Evolutionary conservation across 2,113 vertebrate genomes (phyloP).

Genomic region (Elanoides forficatus): DNA sequence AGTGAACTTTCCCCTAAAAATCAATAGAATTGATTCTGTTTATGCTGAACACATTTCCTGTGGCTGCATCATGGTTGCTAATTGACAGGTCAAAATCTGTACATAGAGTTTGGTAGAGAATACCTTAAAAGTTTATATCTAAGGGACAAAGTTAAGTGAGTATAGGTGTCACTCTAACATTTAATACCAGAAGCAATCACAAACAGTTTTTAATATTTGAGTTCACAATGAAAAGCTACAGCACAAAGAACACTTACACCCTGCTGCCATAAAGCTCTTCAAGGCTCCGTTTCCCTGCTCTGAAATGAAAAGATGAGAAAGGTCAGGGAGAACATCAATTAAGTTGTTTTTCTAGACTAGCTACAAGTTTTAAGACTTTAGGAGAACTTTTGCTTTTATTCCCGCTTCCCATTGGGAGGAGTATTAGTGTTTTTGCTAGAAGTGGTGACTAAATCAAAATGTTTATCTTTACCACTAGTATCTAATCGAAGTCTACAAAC

Average conservation of each 20-base stretch:
- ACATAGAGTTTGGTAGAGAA: neutral
- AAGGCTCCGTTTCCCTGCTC: neutral
- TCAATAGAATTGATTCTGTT: constrained; percentile 39
- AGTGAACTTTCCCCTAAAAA: neutral
- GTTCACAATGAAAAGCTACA: neutral
- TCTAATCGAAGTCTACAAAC: neutral
- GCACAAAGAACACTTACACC: neutral
- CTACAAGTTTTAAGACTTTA: neutral
- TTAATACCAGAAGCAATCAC: neutral
- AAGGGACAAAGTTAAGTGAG: neutral
- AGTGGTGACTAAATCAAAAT: neutral
- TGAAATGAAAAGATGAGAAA: constrained; percentile 9
- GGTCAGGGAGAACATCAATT: constrained; percentile 2
- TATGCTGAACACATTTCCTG: neutral
- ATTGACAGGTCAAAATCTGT: constrained; percentile 7
- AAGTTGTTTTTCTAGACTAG: neutral
- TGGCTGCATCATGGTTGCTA: neutral
- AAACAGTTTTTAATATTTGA: neutral
- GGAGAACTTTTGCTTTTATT: constrained; percentile 14
- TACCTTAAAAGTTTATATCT: neutral
- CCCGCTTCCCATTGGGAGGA: neutral
- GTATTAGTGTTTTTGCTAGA: neutral
- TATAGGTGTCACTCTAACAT: neutral
- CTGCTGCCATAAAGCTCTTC: neutral
- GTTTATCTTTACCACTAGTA: neutral